Percentiles rank a stretch among this genome's conserved stretches.
phyloP scores from a whole-genome alignment of 2,113 vertebrate species.

The Cervus canadensis region DNA sequence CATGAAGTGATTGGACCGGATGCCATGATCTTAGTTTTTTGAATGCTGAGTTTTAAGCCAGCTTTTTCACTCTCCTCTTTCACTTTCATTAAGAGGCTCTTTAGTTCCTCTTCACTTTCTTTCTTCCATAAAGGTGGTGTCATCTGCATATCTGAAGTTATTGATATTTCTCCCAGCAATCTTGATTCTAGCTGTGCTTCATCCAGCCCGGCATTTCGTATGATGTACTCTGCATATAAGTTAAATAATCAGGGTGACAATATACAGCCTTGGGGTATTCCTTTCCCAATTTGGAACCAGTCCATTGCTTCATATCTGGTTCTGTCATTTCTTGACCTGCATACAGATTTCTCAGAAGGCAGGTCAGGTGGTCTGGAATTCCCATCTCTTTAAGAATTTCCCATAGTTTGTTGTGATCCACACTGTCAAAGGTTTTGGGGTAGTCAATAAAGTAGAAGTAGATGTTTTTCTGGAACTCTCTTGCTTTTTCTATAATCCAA shows the following conservation, averaged over 20 bases:
- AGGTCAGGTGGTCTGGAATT: background rate
- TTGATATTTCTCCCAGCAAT: background rate
- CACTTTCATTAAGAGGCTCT: background rate
- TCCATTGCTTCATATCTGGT: background rate
- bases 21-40: background rate
- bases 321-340: background rate
- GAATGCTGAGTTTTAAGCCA: background rate
- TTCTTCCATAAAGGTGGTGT: background rate
- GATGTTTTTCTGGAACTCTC: background rate
- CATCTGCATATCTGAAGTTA: background rate
- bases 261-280: background rate
- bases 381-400: background rate
- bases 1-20: background rate
- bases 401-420: background rate
- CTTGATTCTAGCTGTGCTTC: background rate
- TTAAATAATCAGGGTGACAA: background rate
- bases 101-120: background rate
- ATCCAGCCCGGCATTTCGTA: background rate
- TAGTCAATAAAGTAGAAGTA: background rate
- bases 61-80: background rate
- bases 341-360: background rate
- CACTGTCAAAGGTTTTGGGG: background rate
- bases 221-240: background rate
- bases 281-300: background rate
- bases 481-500: background rate